Evolutionary conservation across 2,888 invertebrate species (phyloP).

Genomic region (Drosophila melanocephala): DNA sequence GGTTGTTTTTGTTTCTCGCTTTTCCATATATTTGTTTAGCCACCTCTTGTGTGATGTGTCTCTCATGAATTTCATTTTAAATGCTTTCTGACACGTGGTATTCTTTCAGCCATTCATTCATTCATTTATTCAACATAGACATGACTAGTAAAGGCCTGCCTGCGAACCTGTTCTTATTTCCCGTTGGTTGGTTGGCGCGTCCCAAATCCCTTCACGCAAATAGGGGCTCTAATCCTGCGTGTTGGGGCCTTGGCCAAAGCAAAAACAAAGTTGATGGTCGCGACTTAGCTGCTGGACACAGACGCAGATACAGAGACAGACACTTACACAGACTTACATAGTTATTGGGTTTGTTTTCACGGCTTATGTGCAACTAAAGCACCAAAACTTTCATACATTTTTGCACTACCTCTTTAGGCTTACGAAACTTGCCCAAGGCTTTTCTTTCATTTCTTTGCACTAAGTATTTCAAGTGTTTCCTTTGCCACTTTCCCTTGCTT

Average conservation of each 20-base stretch:
- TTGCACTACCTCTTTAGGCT: slow-evolving; percentile 32
- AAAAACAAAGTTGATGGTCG: slow-evolving; percentile 36
- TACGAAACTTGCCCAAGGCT: slow-evolving; percentile 39
- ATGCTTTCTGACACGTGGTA: slow-evolving; percentile 54
- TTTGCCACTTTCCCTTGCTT: slow-evolving; percentile 19
- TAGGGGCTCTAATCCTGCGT: slow-evolving; percentile 60
- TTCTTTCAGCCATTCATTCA: slow-evolving; percentile 67
- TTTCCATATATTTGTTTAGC: slow-evolving; percentile 63
- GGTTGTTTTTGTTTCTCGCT: slow-evolving; percentile 28
- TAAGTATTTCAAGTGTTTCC: slow-evolving; percentile 65
- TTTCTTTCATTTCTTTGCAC: slow-evolving; percentile 44
- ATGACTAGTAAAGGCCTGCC: slow-evolving; percentile 37
- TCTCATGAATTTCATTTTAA: slow-evolving; percentile 61
- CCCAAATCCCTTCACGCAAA: slow-evolving; percentile 58
- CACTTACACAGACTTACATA: slow-evolving; percentile 1
- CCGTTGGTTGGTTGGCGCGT: slow-evolving; percentile 22
- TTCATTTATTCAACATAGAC: slow-evolving; percentile 57
- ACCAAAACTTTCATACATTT: slow-evolving; percentile 65
- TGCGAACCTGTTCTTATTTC: slow-evolving; percentile 26
- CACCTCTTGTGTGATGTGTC: slow-evolving; percentile 63
- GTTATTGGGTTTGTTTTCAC: slow-evolving; percentile 69
- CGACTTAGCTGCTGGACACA: slow-evolving; percentile 38
- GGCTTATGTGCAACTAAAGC: slow-evolving; percentile 74
- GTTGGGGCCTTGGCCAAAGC: slow-evolving; percentile 29
- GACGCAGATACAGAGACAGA: not conserved